phyloP scores from a whole-genome alignment of 1,140 invertebrate genomes.

The Aphidius gifuensis region DNA sequence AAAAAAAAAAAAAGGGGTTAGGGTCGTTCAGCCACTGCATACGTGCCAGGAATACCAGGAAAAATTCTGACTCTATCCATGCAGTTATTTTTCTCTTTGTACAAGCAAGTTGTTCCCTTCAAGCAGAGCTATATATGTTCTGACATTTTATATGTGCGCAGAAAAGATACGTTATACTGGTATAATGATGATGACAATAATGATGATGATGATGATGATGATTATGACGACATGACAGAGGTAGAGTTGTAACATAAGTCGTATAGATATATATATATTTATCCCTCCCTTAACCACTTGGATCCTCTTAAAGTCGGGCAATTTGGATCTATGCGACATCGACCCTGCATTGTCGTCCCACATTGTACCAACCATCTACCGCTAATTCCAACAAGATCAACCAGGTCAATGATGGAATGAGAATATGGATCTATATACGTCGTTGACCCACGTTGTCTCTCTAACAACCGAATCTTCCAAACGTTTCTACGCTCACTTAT shows the following conservation, averaged over 20 bases:
- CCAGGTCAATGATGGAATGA: not conserved
- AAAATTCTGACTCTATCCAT: constrained; percentile 6
- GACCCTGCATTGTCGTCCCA: constrained; percentile 7
- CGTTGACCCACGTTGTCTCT: constrained; percentile 4
- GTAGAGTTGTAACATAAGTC: too few relatives aligned
- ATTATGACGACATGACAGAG: too few relatives aligned
- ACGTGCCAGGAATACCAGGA: constrained; percentile 25
- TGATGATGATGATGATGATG: too few relatives aligned
- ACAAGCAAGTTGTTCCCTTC: not conserved
- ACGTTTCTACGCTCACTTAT: too few relatives aligned
- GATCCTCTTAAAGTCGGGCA: constrained; percentile 1
- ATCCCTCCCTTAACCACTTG: not conserved
- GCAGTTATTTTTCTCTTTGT: constrained; percentile 7
- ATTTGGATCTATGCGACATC: constrained; percentile 13
- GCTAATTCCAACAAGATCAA: constrained; percentile 15
- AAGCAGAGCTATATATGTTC: too few relatives aligned
- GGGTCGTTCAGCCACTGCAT: constrained; percentile 15
- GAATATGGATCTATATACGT: not conserved
- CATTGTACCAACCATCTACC: constrained; percentile 1
- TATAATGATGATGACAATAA: too few relatives aligned
- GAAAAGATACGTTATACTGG: too few relatives aligned
- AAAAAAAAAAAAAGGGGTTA: constrained; percentile 8
- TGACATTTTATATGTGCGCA: too few relatives aligned
- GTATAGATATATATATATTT: too few relatives aligned
- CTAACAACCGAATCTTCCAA: not conserved